Evolutionary conservation across 1,140 invertebrate species (phyloP), one percentile per base, ranked within the genome.

Genomic region (Helicoverpa armigera): DNA sequence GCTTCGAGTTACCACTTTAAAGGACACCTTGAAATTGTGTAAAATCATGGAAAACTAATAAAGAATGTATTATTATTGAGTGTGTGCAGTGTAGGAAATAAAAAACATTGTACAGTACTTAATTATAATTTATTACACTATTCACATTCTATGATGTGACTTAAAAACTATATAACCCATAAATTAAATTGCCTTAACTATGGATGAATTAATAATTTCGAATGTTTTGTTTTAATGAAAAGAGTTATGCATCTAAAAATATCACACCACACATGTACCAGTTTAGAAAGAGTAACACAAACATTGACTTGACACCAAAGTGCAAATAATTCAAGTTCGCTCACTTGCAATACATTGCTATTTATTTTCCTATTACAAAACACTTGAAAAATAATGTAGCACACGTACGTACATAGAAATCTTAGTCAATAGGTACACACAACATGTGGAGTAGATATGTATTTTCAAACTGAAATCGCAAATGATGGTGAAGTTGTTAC

Each of bases 61-160:
- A 23, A 23, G 23, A 23, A 23, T 23, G n/a, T n/a, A n/a, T 23
- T 0, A 23, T 23, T 23, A 23, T 23, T 23, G 23, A 23, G 23
- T 23, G 23, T 23, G 23, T 23, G 23, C 23, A 23, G 23, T 12
- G 29, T 0, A 23, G 13, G 7, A 54, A 78, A 35, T 43, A 67
- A 67, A 78, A 78, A 23, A 67, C 75, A 35, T 78, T 9, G 43
- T 74, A 31, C 31, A 79, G 63, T 69, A 70, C 65, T 70, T 80
- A 80, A 56, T 80, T 72, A 72, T 58, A 70, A 67, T 69, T 58
- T 79, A 65, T 75, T 77, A 79, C 74, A 83, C 51, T 76, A 80
- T 65, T 79, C 84, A 81, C 82, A 84, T 80, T 79, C 75, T 78
- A 35, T 65, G 78, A 80, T 82, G 82, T 79, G 50, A 76, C 79